These are phyloP conservation scores for Spilogale gracilis DNA, from an alignment of 2,113 vertebrate species.

Conservation along the genomic window DNA sequence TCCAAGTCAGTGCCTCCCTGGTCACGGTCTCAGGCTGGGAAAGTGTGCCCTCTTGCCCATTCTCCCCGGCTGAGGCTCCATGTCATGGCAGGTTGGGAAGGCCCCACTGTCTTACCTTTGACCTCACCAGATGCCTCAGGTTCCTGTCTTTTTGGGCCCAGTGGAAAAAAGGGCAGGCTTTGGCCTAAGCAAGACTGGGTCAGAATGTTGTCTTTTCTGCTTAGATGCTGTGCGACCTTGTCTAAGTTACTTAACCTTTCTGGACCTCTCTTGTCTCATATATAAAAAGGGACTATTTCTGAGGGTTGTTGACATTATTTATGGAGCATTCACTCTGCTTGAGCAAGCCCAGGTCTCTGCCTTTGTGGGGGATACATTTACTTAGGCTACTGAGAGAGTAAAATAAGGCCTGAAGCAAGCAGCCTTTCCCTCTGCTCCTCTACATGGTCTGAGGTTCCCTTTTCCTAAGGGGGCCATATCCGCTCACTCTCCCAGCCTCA, in stretches of 20 bases:
- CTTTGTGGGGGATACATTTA: neutral
- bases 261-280: neutral
- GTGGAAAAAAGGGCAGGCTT: neutral
- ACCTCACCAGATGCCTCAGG: neutral
- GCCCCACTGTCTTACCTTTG: neutral
- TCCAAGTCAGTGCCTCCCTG: neutral
- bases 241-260: neutral
- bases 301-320: neutral
- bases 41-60: neutral
- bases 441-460: neutral
- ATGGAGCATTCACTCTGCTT: rapidly evolving
- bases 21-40: neutral
- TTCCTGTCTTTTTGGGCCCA: neutral
- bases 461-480: neutral
- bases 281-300: neutral
- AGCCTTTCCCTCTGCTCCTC: rapidly evolving
- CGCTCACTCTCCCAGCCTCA: neutral
- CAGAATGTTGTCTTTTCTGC: neutral
- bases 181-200: neutral
- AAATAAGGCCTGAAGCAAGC: neutral
- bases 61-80: neutral
- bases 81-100: neutral
- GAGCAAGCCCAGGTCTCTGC: neutral
- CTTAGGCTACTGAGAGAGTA: neutral
- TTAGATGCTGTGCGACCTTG: neutral